Conservation (phyloP, 2,888 invertebrate genomes). For the Hemithea aestivaria region DNA sequence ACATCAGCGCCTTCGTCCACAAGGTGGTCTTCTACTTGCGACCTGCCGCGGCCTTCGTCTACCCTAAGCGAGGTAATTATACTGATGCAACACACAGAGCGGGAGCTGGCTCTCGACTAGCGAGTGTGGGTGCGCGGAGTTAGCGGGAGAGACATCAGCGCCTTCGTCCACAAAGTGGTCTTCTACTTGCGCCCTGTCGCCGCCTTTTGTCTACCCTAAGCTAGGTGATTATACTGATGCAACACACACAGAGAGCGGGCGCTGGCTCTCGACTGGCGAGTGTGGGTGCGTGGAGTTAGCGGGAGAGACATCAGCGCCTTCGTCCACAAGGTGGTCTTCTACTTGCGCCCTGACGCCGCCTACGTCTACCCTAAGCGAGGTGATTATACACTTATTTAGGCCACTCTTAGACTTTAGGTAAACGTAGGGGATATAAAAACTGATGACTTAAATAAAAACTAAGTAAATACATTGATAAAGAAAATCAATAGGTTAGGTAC, state of each 20-base stretch:
- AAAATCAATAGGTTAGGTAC: too few relatives aligned
- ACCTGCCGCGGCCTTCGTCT: conserved; percentile 65
- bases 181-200: conserved; percentile 64
- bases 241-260: conserved; percentile 34
- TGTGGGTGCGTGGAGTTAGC: conserved; percentile 66
- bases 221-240: conserved; percentile 45
- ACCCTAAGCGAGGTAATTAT: conserved; percentile 63
- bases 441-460: too few relatives aligned
- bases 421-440: too few relatives aligned
- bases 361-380: conserved; percentile 73
- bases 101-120: conserved; percentile 68
- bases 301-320: conserved; percentile 67
- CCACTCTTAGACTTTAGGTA: background rate
- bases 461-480: too few relatives aligned
- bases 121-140: conserved; percentile 70
- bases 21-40: conserved; percentile 70
- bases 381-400: conserved; percentile 20
- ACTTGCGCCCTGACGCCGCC: conserved; percentile 60
- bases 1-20: conserved; percentile 70
- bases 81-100: conserved; percentile 14
- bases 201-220: conserved; percentile 68
- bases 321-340: conserved; percentile 72
- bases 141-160: conserved; percentile 63
- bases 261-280: conserved; percentile 68
- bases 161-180: conserved; percentile 71